These are phyloP conservation scores for Ditula angustiorana DNA, from an alignment of 2,888 invertebrate species.

Conservation along the genomic window DNA sequence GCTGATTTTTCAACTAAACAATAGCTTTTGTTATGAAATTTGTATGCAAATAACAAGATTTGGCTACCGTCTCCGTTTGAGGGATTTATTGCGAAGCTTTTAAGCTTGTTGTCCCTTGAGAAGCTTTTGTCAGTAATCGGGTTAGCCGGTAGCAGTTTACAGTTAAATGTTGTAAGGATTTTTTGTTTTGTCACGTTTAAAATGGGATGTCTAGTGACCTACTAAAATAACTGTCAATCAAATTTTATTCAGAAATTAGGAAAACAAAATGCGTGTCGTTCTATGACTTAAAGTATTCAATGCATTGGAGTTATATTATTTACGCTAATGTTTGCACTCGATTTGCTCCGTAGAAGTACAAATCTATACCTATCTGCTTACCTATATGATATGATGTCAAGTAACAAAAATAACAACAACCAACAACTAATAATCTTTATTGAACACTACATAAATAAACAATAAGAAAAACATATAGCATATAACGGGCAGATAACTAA, in stretches of 20 bases:
- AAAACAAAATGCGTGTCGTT: not conserved
- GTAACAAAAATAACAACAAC: too few species aligned
- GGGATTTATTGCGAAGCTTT: constrained; percentile 63
- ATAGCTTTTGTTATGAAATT: constrained; percentile 68
- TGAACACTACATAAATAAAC: too few species aligned
- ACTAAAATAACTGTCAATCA: constrained; percentile 33
- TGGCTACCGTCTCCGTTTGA: constrained; percentile 74
- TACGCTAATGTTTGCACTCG: too few species aligned
- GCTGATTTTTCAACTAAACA: constrained; percentile 62
- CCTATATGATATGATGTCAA: too few species aligned
- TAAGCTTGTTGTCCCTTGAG: constrained; percentile 61
- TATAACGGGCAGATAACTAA: too few species aligned
- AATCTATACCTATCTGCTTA: too few species aligned
- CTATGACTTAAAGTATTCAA: too few species aligned
- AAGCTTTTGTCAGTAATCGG: constrained; percentile 53
- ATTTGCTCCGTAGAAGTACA: too few species aligned
- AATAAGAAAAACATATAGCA: too few species aligned
- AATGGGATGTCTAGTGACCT: constrained; percentile 27
- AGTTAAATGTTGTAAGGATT: constrained; percentile 43
- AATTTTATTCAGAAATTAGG: not conserved
- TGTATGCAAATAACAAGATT: constrained; percentile 84
- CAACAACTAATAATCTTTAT: too few species aligned
- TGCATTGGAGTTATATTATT: too few species aligned
- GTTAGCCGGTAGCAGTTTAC: constrained; percentile 62
- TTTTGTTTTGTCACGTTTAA: constrained; percentile 44